Evolutionary conservation across 1,140 invertebrate genomes (phyloP), one percentile per base, ranked within the genome.

Genomic region (Micrasema longulum): DNA sequence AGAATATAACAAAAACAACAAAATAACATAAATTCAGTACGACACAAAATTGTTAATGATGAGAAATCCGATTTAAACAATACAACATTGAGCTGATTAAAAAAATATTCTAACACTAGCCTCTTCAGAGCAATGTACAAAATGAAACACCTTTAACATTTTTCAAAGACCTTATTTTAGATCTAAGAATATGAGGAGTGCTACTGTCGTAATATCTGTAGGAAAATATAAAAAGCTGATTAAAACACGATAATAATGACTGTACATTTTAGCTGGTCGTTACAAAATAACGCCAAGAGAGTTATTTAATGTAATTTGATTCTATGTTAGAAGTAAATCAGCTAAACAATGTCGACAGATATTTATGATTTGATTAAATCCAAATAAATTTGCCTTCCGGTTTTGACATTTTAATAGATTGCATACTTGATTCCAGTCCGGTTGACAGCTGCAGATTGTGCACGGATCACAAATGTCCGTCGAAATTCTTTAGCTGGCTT

Each of bases 401-500:
- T 22, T 23, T 38, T 4, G 22, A 4, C 22, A 20, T 7, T 43
- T 22, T 63, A 12, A 26, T 18, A 41, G 22, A 63, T 38, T 43
- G 18, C 14, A 18, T 22, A 38, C 14, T 43, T 23, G 18, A 43
- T 63, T 45, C 11, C 11, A 20, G 11, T 11, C 36, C 11, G n/a
- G n/a, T n/a, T n/a, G n/a, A n/a, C n/a, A n/a, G n/a, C n/a, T n/a
- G n/a, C n/a, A n/a, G n/a, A n/a, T n/a, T n/a, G n/a, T n/a, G n/a
- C n/a, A n/a, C n/a, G n/a, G n/a, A n/a, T n/a, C n/a, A n/a, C n/a
- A n/a, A n/a, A n/a, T n/a, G n/a, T n/a, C n/a, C 52, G 62, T 16
- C 23, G 62, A 69, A 62, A 23, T 50, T 22, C 26, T 26, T 48
- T 45, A 47, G 45, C 65, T 72, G 69, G 14, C 65, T 41, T 72